These are phyloP conservation scores for Pelochelys cantorii DNA, from an alignment of 2,797 vertebrate genomes.

Conservation along the genomic window DNA sequence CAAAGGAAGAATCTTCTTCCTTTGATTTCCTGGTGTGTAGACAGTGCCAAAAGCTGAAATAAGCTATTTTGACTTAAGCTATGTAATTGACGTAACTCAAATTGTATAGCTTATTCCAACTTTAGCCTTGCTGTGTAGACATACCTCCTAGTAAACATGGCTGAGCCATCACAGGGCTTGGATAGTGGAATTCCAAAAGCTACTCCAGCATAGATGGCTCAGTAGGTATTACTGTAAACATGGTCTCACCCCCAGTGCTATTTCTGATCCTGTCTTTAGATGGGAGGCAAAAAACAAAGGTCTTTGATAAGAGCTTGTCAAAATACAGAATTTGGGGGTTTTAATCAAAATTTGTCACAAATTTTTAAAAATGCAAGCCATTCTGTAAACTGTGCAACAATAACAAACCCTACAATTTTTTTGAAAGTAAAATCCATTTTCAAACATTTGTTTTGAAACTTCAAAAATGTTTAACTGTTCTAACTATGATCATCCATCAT, in stretches of 20 bases:
- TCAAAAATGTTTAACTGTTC: not conserved
- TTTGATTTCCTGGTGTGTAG: no score
- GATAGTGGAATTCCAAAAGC: conserved; percentile 9
- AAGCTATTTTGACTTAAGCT: no score
- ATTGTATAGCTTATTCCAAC: no score
- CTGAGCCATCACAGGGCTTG: accelerated
- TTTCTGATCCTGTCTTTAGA: conserved; percentile 19
- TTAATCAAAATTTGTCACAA: not conserved
- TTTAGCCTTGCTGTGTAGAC: no score
- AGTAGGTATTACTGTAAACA: not conserved
- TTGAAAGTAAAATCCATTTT: not conserved
- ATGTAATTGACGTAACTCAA: no score
- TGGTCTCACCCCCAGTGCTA: not conserved
- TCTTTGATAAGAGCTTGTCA: not conserved
- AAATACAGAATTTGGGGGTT: not conserved
- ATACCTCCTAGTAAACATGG: no score
- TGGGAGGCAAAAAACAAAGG: conserved; percentile 3
- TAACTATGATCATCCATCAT: accelerated
- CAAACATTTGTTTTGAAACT: not conserved
- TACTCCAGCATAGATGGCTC: not conserved
- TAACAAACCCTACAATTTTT: no score
- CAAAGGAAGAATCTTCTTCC: no score
- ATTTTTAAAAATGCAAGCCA: not conserved
- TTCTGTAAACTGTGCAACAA: no score
- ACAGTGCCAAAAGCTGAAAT: no score